Base-by-base conservation (phyloP, 2,113 vertebrate genomes). In the Tetrao urogallus region DNA sequence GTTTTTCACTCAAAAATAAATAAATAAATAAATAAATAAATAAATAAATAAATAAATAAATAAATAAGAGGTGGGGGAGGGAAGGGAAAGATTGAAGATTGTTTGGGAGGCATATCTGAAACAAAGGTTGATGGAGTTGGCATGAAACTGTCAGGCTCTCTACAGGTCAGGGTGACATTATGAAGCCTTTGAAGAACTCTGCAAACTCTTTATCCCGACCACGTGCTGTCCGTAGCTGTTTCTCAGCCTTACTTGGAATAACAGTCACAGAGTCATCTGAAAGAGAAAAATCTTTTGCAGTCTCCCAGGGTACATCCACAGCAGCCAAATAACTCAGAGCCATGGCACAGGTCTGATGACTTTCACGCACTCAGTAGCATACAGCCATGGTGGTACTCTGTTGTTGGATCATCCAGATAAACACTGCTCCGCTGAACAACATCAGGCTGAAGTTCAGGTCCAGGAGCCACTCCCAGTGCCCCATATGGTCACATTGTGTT, bases 1-100 rank as follows among this genome's bases (percentile, higher is more conserved):
- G 89, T 89, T 94, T 93, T 79, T 5, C 24, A 42, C 54, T 83
- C 82, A 85, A 86, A 64, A 91, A 93, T 86, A 67, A 27, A 81
- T 14, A n/a, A 18, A 81, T 13, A 78, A 81, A 82, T 13, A 50
- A 52, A 52, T 48, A 48, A 48, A 48, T 48, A 47, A 50, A 50
- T 24, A 50, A 50, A 42, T 42, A 42, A 42, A 82, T 12, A 48
- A 52, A 52, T 47, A 47, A 47, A 47, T 47, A 47, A 25, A 52
- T 25, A 52, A 27, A 43, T 43, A 43, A 24, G 12, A 11, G 21
- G 22, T 12, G 48, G 48, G 48, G 47, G 20, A 21, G 28, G 25
- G 25, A 54, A 28, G 8, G 27, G 65, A 38, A 63, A 38, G 7
- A 40, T 40, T 40, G 25, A 64, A 89, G 38, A 67, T 82, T 75